phyloP scores from a whole-genome alignment of 2,797 vertebrate species.

The Phylloscopus collybita region DNA sequence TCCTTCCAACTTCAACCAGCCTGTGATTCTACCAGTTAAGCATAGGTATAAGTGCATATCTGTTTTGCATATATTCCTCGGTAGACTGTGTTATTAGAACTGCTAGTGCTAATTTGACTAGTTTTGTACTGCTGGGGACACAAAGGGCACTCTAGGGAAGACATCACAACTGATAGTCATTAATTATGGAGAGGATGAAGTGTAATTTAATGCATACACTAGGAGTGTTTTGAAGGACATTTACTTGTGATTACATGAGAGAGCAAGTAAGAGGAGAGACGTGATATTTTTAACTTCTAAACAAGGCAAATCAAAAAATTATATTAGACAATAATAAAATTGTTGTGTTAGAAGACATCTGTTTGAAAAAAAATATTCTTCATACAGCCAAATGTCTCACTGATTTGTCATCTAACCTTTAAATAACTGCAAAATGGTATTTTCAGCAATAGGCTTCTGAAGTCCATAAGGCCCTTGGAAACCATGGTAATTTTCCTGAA shows the following conservation, averaged over 20 bases:
- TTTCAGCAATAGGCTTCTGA: background rate
- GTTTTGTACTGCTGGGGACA: background rate
- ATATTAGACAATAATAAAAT: background rate
- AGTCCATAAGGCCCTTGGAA: background rate
- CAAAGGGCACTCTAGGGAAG: background rate
- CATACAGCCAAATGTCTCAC: background rate
- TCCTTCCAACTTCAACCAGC: background rate
- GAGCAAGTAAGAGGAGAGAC: background rate
- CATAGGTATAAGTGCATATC: background rate
- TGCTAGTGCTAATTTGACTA: background rate
- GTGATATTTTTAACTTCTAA: background rate
- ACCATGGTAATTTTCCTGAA: constrained; percentile 1
- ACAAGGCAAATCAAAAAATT: background rate
- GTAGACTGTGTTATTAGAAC: background rate
- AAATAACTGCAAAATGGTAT: background rate
- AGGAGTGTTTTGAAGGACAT: background rate
- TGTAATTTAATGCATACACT: background rate
- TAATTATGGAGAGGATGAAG: background rate
- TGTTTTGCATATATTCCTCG: background rate
- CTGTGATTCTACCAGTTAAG: background rate
- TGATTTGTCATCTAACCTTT: constrained; percentile 27
- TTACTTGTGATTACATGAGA: background rate
- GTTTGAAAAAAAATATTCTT: background rate
- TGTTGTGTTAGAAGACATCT: background rate
- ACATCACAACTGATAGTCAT: background rate